These are phyloP conservation scores for Heliornis fulica DNA, from an alignment of 2,113 vertebrate genomes.

Conservation along the genomic window DNA sequence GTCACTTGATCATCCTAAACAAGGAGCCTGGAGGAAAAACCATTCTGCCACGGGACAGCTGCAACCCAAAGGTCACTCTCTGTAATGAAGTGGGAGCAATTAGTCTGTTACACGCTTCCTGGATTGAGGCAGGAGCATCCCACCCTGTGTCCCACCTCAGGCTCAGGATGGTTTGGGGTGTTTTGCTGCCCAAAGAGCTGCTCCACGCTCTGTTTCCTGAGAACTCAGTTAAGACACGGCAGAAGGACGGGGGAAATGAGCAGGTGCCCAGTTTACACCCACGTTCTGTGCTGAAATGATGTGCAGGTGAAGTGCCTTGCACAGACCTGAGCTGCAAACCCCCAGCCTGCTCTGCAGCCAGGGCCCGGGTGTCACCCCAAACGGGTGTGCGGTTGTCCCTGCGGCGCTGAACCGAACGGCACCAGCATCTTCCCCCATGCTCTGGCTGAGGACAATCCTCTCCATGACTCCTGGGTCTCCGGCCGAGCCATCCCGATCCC, in stretches of 20 bases:
- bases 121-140: background rate
- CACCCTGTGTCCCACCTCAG: background rate
- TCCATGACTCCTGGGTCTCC: background rate
- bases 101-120: background rate
- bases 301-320: rapidly evolving
- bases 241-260: background rate
- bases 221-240: rapidly evolving
- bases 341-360: background rate
- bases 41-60: background rate
- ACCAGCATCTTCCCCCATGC: background rate
- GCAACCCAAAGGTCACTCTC: background rate
- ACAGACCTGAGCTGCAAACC: background rate
- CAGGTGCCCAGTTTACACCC: rapidly evolving
- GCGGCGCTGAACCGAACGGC: background rate
- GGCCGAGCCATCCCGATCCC: background rate
- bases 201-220: rapidly evolving
- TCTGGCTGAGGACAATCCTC: background rate
- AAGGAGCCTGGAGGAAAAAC: background rate
- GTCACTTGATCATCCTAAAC: background rate
- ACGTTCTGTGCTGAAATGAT: background rate
- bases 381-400: too few relatives aligned
- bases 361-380: background rate
- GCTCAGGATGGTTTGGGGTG: background rate
- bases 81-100: background rate
- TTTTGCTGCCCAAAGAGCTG: background rate